These are phyloP conservation scores for Willowsia nigromaculata DNA, from an alignment of 2,888 invertebrate species.

Conservation along the genomic window DNA sequence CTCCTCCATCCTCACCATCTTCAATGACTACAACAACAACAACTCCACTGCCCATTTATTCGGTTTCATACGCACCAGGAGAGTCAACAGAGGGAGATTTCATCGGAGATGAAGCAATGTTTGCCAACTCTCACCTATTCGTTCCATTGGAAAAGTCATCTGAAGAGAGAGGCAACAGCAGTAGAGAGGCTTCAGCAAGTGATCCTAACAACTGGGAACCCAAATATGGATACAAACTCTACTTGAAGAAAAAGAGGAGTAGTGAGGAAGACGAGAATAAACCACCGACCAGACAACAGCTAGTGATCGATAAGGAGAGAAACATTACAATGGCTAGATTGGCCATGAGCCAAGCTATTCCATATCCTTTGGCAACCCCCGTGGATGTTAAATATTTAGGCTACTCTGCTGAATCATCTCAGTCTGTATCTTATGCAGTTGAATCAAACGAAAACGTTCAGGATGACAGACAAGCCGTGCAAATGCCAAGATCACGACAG, in stretches of 20 bases:
- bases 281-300: slow-evolving; percentile 41
- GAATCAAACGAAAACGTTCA: slow-evolving; percentile 43
- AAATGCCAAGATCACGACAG: slow-evolving; percentile 45
- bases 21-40: slow-evolving; percentile 16
- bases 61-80: slow-evolving; percentile 49
- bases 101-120: not conserved
- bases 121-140: slow-evolving; percentile 33
- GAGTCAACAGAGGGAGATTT: not conserved
- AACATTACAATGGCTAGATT: slow-evolving; percentile 51
- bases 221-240: slow-evolving; percentile 53
- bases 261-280: slow-evolving; percentile 32
- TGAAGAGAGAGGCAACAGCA: not conserved
- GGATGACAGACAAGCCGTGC: not conserved
- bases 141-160: slow-evolving; percentile 8
- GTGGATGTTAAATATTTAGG: slow-evolving; percentile 54
- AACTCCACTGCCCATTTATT: slow-evolving; percentile 46
- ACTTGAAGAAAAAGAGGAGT: slow-evolving; percentile 47
- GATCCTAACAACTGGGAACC: slow-evolving; percentile 45
- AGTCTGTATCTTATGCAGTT: slow-evolving; percentile 43
- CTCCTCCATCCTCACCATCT: slow-evolving; percentile 13
- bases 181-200: not conserved
- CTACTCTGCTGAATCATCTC: slow-evolving; percentile 49
- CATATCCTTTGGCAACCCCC: not conserved
- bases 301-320: slow-evolving; percentile 60
- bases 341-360: slow-evolving; percentile 3